These are phyloP conservation scores for Ptychodera flava DNA, from an alignment of 35 echinoderm and acorn worm genomes.

Conservation along the genomic window DNA sequence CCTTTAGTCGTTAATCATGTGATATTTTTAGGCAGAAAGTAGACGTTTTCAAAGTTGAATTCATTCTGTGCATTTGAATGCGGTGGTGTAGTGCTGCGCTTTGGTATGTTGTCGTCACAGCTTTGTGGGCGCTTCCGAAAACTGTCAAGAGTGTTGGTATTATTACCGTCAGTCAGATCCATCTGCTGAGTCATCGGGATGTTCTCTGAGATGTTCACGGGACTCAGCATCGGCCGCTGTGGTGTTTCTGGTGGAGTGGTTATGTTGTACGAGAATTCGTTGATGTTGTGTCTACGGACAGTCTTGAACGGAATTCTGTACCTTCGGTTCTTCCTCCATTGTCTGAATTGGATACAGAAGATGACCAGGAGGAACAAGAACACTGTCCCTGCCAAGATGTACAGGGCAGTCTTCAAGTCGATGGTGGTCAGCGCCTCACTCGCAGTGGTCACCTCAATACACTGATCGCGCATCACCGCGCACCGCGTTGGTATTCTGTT, in stretches of 20 bases:
- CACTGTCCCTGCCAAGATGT: neutral
- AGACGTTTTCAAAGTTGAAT: neutral
- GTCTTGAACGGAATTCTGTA: neutral
- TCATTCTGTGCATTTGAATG: neutral
- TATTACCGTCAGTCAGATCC: neutral
- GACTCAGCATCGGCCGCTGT: too few relatives aligned
- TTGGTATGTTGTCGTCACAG: neutral
- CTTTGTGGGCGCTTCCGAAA: neutral
- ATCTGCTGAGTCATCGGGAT: neutral
- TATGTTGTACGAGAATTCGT: too few relatives aligned
- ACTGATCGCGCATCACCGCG: constrained; percentile 81
- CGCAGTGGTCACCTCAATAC: constrained; percentile 57
- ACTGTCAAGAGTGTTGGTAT: neutral
- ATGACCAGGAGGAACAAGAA: neutral
- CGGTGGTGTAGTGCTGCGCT: neutral
- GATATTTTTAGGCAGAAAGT: neutral
- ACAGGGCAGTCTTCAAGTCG: neutral
- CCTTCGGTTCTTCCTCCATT: neutral
- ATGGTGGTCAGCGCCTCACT: neutral
- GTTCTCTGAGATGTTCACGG: neutral
- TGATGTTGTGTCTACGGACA: too few relatives aligned
- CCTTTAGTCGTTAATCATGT: too few relatives aligned
- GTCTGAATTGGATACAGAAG: neutral
- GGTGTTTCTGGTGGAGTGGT: too few relatives aligned
- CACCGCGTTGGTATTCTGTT: constrained; percentile 33